These are phyloP conservation scores for Dastarcus helophoroides DNA, from an alignment of 2,888 invertebrate genomes.

Conservation along the genomic window DNA sequence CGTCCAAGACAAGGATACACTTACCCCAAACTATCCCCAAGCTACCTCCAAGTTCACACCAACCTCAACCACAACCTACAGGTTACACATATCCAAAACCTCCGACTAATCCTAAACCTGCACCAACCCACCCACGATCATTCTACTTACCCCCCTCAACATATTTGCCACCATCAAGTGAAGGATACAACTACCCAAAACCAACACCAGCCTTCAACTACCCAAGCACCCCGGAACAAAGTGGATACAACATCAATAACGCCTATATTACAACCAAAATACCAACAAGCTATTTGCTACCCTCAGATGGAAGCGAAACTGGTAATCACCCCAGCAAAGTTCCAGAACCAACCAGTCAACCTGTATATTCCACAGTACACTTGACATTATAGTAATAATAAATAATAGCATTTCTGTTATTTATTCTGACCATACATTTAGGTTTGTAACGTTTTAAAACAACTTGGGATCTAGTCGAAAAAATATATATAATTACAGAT, in stretches of 20 bases:
- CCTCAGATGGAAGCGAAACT: conserved; percentile 11
- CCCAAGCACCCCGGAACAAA: conserved; percentile 20
- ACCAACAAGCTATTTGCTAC: conserved; percentile 9
- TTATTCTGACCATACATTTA: no score
- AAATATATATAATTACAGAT: no score
- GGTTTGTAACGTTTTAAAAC: no score
- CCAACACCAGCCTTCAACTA: conserved; percentile 16
- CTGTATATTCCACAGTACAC: conserved; percentile 6
- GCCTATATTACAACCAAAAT: conserved; percentile 19
- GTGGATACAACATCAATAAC: conserved; percentile 12
- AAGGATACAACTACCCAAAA: conserved; percentile 12
- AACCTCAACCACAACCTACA: conserved; percentile 4
- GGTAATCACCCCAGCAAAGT: conserved; percentile 11
- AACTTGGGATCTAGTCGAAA: no score
- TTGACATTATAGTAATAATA: no score
- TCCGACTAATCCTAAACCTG: conserved; percentile 12
- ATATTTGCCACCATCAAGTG: conserved; percentile 15
- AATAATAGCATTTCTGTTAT: no score
- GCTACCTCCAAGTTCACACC: conserved; percentile 6
- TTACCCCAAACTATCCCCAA: conserved; percentile 6
- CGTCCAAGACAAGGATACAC: conserved; percentile 5
- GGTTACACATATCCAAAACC: conserved; percentile 8
- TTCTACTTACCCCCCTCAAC: conserved; percentile 11
- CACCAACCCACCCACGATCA: conserved; percentile 6
- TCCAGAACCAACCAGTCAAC: conserved; percentile 7